Evolutionary conservation across 2,113 vertebrate species (phyloP).

Genomic region (Malurus cyaneus): DNA sequence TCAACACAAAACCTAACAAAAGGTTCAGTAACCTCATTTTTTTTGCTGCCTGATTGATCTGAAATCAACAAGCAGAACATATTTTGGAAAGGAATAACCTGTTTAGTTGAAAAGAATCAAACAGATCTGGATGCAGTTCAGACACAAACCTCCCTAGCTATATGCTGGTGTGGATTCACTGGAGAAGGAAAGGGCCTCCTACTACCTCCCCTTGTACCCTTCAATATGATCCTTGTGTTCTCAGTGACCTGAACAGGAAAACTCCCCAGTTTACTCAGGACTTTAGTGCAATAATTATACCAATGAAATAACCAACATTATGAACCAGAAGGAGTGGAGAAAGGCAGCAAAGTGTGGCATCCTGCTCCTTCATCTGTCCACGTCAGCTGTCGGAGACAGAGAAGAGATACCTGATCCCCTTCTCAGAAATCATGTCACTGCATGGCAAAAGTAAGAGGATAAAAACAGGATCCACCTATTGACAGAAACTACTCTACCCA

Average conservation of each 20-base stretch:
- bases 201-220: not conserved
- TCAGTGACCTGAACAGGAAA: not conserved
- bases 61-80: not conserved
- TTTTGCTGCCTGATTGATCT: not conserved
- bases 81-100: not conserved
- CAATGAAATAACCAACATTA: not conserved
- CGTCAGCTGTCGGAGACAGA: accelerated
- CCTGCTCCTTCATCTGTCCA: not conserved
- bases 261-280: not conserved
- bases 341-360: not conserved
- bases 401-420: not conserved
- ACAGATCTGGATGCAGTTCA: not conserved
- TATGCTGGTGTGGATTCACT: not conserved
- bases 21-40: not conserved
- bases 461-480: not conserved
- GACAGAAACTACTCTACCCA: not conserved
- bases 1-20: not conserved
- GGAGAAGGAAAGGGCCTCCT: not conserved
- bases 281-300: not conserved
- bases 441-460: not conserved
- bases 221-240: accelerated
- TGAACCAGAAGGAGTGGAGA: not conserved
- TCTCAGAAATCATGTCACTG: not conserved
- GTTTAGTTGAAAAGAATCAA: not conserved
- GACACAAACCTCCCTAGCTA: not conserved